phyloP scores from a whole-genome alignment of 2,888 invertebrate species.

The Horisme vitalbata region DNA sequence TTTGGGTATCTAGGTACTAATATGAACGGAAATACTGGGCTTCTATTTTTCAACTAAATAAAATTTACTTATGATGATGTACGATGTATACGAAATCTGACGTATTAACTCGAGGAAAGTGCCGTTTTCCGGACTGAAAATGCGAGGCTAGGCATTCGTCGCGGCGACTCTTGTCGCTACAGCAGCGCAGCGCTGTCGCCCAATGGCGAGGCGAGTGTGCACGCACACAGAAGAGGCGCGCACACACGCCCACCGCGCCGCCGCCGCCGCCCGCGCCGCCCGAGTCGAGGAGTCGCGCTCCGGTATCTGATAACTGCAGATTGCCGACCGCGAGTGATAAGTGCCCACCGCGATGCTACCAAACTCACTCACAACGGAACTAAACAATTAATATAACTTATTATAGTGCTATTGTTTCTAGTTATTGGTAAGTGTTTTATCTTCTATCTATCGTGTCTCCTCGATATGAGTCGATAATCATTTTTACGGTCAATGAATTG shows the following conservation, averaged over 20 bases:
- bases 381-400: neutral
- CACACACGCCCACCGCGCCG: slow-evolving; percentile 19
- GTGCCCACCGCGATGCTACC: slow-evolving; percentile 2
- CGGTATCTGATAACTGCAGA: slow-evolving; percentile 35
- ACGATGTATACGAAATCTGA: no score
- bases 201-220: slow-evolving; percentile 16
- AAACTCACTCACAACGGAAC: neutral
- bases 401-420: slow-evolving; percentile 4
- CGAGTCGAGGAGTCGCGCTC: slow-evolving; percentile 30
- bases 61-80: no score
- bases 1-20: no score
- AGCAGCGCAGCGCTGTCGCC: slow-evolving; percentile 12
- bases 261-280: slow-evolving; percentile 32
- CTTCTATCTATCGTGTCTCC: neutral
- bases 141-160: slow-evolving; percentile 5
- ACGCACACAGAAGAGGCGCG: slow-evolving; percentile 17
- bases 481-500: neutral
- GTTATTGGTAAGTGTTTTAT: slow-evolving; percentile 10
- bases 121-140: slow-evolving; percentile 11
- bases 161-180: slow-evolving; percentile 10
- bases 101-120: slow-evolving; percentile 17
- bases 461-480: neutral
- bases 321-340: slow-evolving; percentile 26
- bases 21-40: no score
- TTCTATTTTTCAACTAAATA: no score